Conservation (phyloP, 2,113 vertebrate species). For the Microtus ochrogaster region DNA sequence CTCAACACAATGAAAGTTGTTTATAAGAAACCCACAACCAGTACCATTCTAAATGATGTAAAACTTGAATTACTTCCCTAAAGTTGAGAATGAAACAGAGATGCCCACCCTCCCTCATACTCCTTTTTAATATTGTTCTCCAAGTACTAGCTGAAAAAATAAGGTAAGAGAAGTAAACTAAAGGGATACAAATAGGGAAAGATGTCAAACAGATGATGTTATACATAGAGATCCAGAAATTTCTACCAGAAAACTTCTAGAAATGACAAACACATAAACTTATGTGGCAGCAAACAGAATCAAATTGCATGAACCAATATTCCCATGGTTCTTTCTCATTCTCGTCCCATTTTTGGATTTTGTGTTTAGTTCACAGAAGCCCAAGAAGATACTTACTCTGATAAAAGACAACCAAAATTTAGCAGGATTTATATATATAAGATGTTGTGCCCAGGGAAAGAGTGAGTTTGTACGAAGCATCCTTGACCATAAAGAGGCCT, state of each 20-base stretch:
- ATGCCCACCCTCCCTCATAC: neutral
- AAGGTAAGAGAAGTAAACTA: neutral
- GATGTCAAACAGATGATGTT: neutral
- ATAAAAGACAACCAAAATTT: neutral
- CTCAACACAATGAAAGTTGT: neutral
- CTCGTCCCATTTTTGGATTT: neutral
- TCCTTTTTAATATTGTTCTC: neutral
- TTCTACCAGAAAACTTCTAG: neutral
- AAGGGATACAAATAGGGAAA: neutral
- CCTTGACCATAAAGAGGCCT: neutral
- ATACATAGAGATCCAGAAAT: neutral
- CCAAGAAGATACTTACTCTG: neutral
- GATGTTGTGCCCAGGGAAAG: neutral
- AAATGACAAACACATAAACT: neutral
- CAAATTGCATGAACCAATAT: neutral
- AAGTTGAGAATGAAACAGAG: neutral
- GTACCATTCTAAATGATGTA: neutral
- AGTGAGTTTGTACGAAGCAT: neutral
- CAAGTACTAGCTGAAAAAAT: neutral
- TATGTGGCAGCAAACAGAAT: neutral
- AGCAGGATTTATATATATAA: neutral
- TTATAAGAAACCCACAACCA: neutral
- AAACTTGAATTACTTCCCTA: neutral
- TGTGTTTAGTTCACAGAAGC: neutral
- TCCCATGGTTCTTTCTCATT: neutral